Percentiles rank a stretch among this genome's conserved stretches.
These are phyloP conservation scores for Oreotragus oreotragus DNA, from an alignment of 2,113 vertebrate genomes.

Conservation along the genomic window DNA sequence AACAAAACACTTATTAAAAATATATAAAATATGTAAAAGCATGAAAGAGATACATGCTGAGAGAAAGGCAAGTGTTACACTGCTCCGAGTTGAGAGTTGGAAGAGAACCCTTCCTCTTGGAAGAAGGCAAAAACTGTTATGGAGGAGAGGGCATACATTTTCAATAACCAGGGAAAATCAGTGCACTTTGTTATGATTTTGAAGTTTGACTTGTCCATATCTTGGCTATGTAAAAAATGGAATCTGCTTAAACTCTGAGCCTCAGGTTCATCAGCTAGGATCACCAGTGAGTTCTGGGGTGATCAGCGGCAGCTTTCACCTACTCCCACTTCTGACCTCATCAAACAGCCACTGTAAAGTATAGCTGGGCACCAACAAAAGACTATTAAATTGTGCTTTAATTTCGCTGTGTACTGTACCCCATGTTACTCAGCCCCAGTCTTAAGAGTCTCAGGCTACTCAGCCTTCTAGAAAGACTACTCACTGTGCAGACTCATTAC, in stretches of 20 bases:
- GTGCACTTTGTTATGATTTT: neutral
- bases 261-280: neutral
- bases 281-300: neutral
- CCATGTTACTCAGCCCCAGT: neutral
- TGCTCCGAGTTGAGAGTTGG: neutral
- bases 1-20: neutral
- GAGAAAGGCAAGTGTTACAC: neutral
- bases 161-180: neutral
- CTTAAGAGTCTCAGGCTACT: neutral
- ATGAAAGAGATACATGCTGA: neutral
- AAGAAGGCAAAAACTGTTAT: neutral
- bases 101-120: neutral
- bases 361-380: neutral
- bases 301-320: neutral
- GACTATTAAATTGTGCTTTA: neutral
- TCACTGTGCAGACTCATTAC: neutral
- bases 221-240: neutral
- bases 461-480: neutral
- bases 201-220: neutral
- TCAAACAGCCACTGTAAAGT: neutral
- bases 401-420: neutral
- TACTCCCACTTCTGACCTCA: neutral
- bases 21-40: neutral
- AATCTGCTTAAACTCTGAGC: neutral
- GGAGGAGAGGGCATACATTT: neutral